These are phyloP conservation scores for Discoglossus pictus DNA, from an alignment of 2,797 vertebrate genomes.

Conservation along the genomic window DNA sequence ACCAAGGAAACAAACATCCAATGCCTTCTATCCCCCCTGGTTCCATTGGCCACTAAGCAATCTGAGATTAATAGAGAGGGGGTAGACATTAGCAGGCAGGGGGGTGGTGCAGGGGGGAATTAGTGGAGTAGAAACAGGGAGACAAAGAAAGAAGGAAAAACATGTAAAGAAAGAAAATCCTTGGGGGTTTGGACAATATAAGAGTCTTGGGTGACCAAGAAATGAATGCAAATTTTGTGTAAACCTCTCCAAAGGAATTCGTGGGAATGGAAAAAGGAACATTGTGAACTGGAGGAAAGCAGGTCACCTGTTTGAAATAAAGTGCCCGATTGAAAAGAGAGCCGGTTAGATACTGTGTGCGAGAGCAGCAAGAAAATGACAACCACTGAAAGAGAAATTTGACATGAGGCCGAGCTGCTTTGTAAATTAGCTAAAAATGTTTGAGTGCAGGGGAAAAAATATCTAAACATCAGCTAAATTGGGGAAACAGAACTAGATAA, in stretches of 20 bases:
- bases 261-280: constrained; percentile 48
- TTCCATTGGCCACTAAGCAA: constrained; percentile 42
- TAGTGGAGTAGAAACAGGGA: constrained; percentile 47
- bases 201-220: constrained; percentile 49
- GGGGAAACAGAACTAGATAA: too few species aligned
- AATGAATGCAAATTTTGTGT: constrained; percentile 52
- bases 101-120: constrained; percentile 35
- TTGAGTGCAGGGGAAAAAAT: too few species aligned
- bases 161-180: constrained; percentile 51
- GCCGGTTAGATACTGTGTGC: constrained; percentile 11
- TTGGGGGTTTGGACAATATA: constrained; percentile 47
- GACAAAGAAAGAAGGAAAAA: constrained; percentile 46
- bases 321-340: constrained; percentile 31
- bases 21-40: constrained; percentile 18
- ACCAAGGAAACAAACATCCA: constrained; percentile 23
- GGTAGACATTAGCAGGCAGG: constrained; percentile 38
- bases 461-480: too few species aligned
- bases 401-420: background rate
- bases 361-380: background rate
- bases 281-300: constrained; percentile 43
- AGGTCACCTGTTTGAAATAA: constrained; percentile 50
- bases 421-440: too few species aligned
- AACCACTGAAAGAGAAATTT: constrained; percentile 1
- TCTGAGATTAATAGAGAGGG: constrained; percentile 48
- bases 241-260: constrained; percentile 49